Base-by-base conservation (phyloP, 2,888 invertebrate genomes). In the Stenotaenia linearis region DNA sequence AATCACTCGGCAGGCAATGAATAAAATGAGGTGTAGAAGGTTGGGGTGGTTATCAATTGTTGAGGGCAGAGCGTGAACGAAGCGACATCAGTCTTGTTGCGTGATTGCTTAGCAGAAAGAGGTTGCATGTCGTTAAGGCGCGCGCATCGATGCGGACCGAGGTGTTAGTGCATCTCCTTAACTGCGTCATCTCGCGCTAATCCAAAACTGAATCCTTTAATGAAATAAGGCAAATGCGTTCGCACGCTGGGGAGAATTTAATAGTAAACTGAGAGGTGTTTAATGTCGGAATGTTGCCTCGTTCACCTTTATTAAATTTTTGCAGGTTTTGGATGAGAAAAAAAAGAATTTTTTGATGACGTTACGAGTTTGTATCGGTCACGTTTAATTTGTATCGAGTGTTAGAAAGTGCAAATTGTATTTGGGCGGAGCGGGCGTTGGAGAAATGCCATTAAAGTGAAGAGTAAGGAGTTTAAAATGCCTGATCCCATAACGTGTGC, bases 241-340 rank as follows among this genome's bases (percentile, higher is more conserved):
- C 61, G 61, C 61, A 61, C 61, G 61, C 61, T 23, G 25, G 61
- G 61, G 61, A 61, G 23, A 61, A 61, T 61, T 61, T 61, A 61
- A 61, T 61, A 23, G 10, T 6, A 15, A 10, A 23, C 10, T 61
- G 61, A 25, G 21, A 23, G 23, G 23, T 21, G 7, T 21, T 9
- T 61, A 3, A 23, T 61, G 3, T 5, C 23, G 61, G 4, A 23
- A 7, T 1, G 45, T n/a, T n/a, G n/a, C n/a, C n/a, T n/a, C n/a
- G n/a, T n/a, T n/a, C n/a, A n/a, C n/a, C n/a, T n/a, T n/a, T n/a
- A n/a, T n/a, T n/a, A n/a, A n/a, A n/a, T n/a, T n/a, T n/a, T n/a
- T 45, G 15, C 1, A n/a, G n/a, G 32, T 32, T 32, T 32, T 32
- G 32, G 32, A 9, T 32, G 4, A n/a, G n/a, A n/a, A n/a, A n/a